phyloP scores from a whole-genome alignment of 2,113 vertebrate species.

The Hydropotes inermis region DNA sequence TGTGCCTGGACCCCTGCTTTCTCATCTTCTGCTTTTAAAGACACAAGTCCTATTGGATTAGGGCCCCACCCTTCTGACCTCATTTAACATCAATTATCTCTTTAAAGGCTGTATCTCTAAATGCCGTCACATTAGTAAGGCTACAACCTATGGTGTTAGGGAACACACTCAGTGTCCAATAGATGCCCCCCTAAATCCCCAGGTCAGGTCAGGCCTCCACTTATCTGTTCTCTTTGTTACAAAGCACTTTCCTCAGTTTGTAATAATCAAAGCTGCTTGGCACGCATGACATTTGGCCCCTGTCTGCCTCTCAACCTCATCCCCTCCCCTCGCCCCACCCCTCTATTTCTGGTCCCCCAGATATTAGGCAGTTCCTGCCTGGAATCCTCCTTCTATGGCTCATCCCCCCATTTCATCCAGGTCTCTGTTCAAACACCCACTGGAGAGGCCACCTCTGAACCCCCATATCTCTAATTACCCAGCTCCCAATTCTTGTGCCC shows the following conservation, averaged over 20 bases:
- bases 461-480: background rate
- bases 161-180: background rate
- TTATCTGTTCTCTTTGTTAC: background rate
- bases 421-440: background rate
- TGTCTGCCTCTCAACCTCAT: background rate
- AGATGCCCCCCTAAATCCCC: background rate
- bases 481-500: background rate
- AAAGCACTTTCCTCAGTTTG: background rate
- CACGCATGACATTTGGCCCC: background rate
- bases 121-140: background rate
- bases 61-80: background rate
- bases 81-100: background rate
- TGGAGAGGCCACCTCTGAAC: background rate
- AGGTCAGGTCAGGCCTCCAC: background rate
- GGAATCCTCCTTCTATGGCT: background rate
- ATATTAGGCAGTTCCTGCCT: background rate
- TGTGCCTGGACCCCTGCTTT: background rate
- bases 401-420: background rate
- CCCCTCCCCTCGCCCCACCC: background rate
- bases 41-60: background rate
- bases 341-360: background rate
- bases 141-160: background rate
- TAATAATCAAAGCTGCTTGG: background rate
- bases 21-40: background rate
- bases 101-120: background rate